Evolutionary conservation across 1,140 invertebrate species (phyloP), one percentile per base, ranked within the genome.

Genomic region (Calephelis virginiensis): DNA sequence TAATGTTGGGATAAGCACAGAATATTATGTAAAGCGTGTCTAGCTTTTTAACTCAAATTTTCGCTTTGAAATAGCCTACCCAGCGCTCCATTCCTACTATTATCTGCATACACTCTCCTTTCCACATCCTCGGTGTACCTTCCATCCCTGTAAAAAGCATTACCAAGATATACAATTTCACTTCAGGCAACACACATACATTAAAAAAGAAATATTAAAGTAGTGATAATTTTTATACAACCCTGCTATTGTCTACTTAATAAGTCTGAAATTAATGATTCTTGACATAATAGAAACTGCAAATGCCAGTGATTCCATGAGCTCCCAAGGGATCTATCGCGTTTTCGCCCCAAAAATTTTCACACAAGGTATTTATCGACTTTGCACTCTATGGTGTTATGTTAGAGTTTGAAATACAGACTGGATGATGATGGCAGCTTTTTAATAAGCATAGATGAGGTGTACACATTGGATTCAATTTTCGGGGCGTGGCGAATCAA

Each of bases 291-390:
- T 91, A 91, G 87, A 89, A 88, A 85, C 76, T 92, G 89, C 90
- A 92, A 92, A 92, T 92, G 91, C 90, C 91, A 92, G 82, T 92
- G 91, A 92, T 92, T 92, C 92, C 87, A 92, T 92, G 88, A 86
- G 86, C 80, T 91, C 91, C 86, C 90, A 64, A 79, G 90, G 85
- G 91, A 91, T 70, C 79, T 81, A 87, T 88, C 85, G 80, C 78
- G 72, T 85, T 85, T 82, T 84, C 82, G 85, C 86, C 89, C 89
- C 68, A 89, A 89, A 90, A 89, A 86, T 74, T 81, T 78, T 71
- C 50, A 61, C 49, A 37, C 63, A 28, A 49, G 8, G 28, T 69
- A 72, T 38, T 69, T 50, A 13, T 43, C 46, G 9, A 81, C 69
- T 68, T 47, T 81, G 62, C 14, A 74, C 70, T 65, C 64, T 75